A percentile compares a stretch with the other conserved stretches of the same genome.
phyloP scores from a whole-genome alignment of 1,140 invertebrate species.

The Liolophura sinensis region DNA sequence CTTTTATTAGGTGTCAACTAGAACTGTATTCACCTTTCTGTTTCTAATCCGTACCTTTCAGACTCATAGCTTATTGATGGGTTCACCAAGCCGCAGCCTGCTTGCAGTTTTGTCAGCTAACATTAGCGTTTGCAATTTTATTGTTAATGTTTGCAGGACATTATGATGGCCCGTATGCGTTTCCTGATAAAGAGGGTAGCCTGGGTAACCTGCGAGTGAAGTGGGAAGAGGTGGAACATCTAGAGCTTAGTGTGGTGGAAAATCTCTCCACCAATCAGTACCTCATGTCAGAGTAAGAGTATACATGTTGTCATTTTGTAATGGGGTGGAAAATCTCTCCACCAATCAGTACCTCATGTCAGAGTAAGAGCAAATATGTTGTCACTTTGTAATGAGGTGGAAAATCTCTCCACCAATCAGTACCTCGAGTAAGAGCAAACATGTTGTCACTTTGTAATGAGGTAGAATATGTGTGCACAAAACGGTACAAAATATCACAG shows the following conservation, averaged over 20 bases:
- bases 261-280: constrained; percentile 54
- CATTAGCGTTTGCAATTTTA: constrained; percentile 4
- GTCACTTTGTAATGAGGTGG: constrained; percentile 38
- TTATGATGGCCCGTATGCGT: constrained; percentile 70
- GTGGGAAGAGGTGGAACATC: constrained; percentile 61
- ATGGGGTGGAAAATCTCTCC: not conserved
- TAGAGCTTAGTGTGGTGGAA: constrained; percentile 59
- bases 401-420: constrained; percentile 55
- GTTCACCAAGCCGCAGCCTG: not conserved
- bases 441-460: not conserved
- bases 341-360: no score
- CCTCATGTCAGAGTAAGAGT: constrained; percentile 53
- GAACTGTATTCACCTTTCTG: not conserved
- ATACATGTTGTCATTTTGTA: not conserved
- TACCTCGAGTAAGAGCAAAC: constrained; percentile 52
- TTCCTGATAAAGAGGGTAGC: constrained; percentile 66
- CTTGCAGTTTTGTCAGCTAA: constrained; percentile 7
- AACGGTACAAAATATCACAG: no score
- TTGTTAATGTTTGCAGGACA: constrained; percentile 58
- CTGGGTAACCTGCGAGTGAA: constrained; percentile 63
- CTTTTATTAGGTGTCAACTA: constrained; percentile 2
- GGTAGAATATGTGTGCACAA: not conserved
- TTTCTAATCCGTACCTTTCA: not conserved
- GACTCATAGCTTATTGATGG: not conserved
- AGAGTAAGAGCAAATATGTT: not conserved